Percentiles rank a stretch among this genome's conserved stretches.
phyloP scores from a whole-genome alignment of 2,797 vertebrate genomes.

The Nannoperca australis region DNA sequence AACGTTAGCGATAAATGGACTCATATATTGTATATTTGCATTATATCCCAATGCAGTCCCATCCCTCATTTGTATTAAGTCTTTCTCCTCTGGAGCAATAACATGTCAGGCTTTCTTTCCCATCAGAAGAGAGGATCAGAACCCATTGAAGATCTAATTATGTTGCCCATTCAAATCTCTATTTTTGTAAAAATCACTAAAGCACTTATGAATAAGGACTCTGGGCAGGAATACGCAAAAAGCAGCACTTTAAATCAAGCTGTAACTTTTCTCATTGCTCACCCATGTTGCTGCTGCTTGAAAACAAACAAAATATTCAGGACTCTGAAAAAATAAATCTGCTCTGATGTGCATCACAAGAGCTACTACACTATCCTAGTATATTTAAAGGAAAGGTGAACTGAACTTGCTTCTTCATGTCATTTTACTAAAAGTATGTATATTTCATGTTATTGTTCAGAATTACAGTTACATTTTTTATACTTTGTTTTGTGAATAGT shows the following conservation, averaged over 20 bases:
- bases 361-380: conserved; percentile 58
- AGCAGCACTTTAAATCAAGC: conserved; percentile 71
- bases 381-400: conserved; percentile 58
- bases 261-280: conserved; percentile 47
- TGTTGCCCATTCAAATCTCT: conserved; percentile 69
- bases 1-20: not conserved
- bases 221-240: conserved; percentile 41
- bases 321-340: conserved; percentile 37
- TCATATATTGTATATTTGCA: conserved; percentile 6
- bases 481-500: conserved; percentile 55
- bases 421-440: conserved; percentile 38
- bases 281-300: conserved; percentile 50
- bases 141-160: conserved; percentile 27
- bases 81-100: conserved; percentile 76
- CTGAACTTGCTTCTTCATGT: conserved; percentile 46
- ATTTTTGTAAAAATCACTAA: conserved; percentile 79
- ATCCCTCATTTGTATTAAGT: conserved; percentile 10
- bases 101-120: conserved; percentile 58
- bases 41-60: conserved; percentile 14
- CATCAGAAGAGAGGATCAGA: conserved; percentile 30
- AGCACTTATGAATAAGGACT: conserved; percentile 58
- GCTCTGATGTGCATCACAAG: conserved; percentile 59
- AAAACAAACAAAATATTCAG: conserved; percentile 63
- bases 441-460: conserved; percentile 49
- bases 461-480: conserved; percentile 39